Base-by-base conservation (phyloP, 2,113 vertebrate species). In the Nerophis ophidion region DNA sequence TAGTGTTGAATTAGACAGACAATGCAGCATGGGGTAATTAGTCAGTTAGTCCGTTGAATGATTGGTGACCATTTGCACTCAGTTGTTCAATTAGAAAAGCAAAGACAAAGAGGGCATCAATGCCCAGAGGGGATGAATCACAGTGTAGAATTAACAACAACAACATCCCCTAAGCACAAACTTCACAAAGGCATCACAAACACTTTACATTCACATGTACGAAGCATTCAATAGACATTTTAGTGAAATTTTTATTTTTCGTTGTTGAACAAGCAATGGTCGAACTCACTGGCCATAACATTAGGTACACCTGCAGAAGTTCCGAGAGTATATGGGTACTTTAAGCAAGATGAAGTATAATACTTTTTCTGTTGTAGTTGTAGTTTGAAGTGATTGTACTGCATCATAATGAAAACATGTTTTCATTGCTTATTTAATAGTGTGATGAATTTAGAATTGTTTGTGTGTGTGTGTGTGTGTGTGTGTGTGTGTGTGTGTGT, bases 71-170 rank as follows among this genome's bases (percentile, higher is more conserved):
- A 62, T 65, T 69, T 60, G 68, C 6, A 60, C 68, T 65, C 73
- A 34, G 49, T 54, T 17, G 56, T 60, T 63, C 79, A 81, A 81
- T 83, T 81, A 73, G 63, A 62, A 72, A 72, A 72, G 63, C 66
- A 81, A 79, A 81, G 70, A 66, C 79, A 80, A 76, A 76, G 75
- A 81, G 81, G 79, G 71, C 82, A 81, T 68, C 35, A 26, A 66
- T 60, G 71, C 72, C 81, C 74, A 56, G 59, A 67, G 78, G 78
- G 73, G 45, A 48, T 62, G 58, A 68, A 67, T 55, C 33, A 42
- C 59, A 66, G 61, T 34, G 5, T 13, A 48, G 50, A 50, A 46
- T 47, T 47, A n/a, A 53, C 49, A 33, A 42, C 59, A 51, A 66
- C 62, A 40, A 60, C 54, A 50, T 19, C 8, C 64, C 8, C 42